These are phyloP conservation scores for Atrichornis clamosus DNA, from an alignment of 2,113 vertebrate genomes.

Conservation along the genomic window DNA sequence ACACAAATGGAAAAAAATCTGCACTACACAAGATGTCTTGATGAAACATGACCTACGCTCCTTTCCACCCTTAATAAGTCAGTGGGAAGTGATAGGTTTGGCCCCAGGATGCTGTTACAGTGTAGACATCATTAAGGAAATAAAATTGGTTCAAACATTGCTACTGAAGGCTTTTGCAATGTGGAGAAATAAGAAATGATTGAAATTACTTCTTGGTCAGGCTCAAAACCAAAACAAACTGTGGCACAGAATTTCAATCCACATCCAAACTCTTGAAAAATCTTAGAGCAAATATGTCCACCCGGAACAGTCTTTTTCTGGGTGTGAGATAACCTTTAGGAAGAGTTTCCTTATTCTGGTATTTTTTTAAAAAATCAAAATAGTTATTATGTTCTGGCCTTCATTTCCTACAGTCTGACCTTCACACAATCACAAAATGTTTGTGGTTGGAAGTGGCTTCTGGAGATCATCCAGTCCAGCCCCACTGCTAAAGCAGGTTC, in stretches of 20 bases:
- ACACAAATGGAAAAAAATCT: conserved; percentile 28
- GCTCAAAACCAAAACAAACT: not conserved
- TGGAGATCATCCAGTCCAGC: not conserved
- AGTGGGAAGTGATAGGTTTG: conserved; percentile 44
- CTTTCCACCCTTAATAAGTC: conserved; percentile 13
- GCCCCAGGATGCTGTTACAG: conserved; percentile 20
- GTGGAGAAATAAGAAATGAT: conserved; percentile 28
- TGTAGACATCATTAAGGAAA: conserved; percentile 24
- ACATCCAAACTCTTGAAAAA: not conserved
- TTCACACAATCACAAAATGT: not conserved
- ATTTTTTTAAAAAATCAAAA: not conserved
- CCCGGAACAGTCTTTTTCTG: not conserved
- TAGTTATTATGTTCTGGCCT: not conserved
- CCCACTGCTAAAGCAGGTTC: not conserved
- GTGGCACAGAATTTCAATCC: not conserved
- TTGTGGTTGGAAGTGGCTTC: not conserved
- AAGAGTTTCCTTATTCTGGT: not conserved
- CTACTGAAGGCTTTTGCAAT: conserved; percentile 26
- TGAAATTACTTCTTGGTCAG: conserved; percentile 29
- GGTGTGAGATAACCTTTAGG: not conserved
- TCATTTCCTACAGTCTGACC: not conserved
- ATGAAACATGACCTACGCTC: conserved; percentile 55
- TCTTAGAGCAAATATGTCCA: not conserved
- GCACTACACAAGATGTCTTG: conserved; percentile 23
- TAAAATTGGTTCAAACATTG: conserved; percentile 50